Base-by-base conservation (phyloP, 2,113 vertebrate species). In the Atlantisia rogersi region DNA sequence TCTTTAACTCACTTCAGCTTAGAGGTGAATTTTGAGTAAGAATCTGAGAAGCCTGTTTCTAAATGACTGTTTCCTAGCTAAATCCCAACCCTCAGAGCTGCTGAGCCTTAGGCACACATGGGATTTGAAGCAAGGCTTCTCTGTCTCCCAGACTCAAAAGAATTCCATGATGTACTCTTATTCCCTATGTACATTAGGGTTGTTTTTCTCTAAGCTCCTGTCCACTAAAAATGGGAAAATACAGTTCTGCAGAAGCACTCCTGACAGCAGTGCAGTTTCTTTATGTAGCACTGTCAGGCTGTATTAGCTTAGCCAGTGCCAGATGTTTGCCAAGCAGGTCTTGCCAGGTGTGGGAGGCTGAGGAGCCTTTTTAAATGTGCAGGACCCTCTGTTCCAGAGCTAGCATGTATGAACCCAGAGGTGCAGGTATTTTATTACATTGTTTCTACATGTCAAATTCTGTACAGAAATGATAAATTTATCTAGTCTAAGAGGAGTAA, bases 31-130 rank as follows among this genome's bases (percentile, higher is more conserved):
- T 96, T 95, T 78, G 65, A 87, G 37, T 20, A 86, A 91, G 55
- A 70, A 73, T 82, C 65, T 60, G 62, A 84, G 70, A 82, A 89
- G 37, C n/a, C 40, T 73, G 28, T 84, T 94, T 75, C 44, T 76
- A 73, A 96, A 84, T 73, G 40, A 84, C 77, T 91, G 6, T 83
- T 88, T 81, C 69, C 44, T 67, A 52, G 39, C 35, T 68, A 94
- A 91, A 91, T 78, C 90, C 77, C 90, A 96, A 70, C 31, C n/a
- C 70, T 70, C 92, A 77, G 46, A 83, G 82, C 90, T 90, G 40
- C 92, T 94, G 87, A 95, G 89, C 79, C 73, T 75, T 90, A 63
- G 64, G 71, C 77, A 93, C 92, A 59, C 48, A 76, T 28, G 94
- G 87, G 86, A 95, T 89, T 91, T 86, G 75, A 90, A 82, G 67